phyloP scores from a whole-genome alignment of 2,113 vertebrate genomes.

The Thamnophis sirtalis region DNA sequence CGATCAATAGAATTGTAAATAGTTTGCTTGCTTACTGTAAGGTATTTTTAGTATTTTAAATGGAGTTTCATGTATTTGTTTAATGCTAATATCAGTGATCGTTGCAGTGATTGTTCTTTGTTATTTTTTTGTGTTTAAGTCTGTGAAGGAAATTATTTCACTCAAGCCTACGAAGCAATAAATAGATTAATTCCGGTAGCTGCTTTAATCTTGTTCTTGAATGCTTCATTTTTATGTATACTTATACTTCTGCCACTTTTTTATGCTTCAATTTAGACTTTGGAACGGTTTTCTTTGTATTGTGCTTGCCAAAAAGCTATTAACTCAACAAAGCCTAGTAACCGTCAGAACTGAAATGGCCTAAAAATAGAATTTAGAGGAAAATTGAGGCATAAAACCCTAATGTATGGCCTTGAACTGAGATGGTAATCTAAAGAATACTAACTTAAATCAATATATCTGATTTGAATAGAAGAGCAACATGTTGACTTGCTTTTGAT shows the following conservation, averaged over 20 bases:
- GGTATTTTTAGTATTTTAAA: neutral
- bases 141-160: neutral
- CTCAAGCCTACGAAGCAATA: neutral
- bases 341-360: neutral
- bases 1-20: neutral
- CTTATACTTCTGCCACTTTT: neutral
- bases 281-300: constrained; percentile 4
- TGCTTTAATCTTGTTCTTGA: neutral
- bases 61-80: neutral
- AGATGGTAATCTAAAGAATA: neutral
- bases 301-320: constrained; percentile 7
- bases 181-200: neutral
- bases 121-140: neutral
- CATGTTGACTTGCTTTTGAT: neutral
- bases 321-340: neutral
- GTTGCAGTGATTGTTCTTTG: neutral
- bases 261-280: neutral
- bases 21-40: neutral
- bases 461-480: neutral
- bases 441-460: neutral
- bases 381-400: neutral
- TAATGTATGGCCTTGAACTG: neutral
- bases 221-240: neutral
- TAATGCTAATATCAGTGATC: neutral
- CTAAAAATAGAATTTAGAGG: neutral